These are phyloP conservation scores for Pristionchus japonicus DNA, from an alignment of 2,888 invertebrate species.

Conservation along the genomic window DNA sequence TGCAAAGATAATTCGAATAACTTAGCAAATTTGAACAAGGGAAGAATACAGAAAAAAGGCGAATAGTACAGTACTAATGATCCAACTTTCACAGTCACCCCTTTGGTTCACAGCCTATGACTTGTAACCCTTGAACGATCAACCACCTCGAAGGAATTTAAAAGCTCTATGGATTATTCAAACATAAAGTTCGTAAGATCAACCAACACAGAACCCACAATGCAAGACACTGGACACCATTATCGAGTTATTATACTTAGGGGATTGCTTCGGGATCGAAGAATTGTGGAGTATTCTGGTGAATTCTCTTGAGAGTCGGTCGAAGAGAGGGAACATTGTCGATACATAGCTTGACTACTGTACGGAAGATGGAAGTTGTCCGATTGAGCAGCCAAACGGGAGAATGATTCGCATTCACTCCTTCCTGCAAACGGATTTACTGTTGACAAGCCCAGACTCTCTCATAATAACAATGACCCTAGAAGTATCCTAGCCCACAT, in stretches of 20 bases:
- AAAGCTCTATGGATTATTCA: neutral
- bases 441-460: no score
- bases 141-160: neutral
- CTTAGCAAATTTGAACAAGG: neutral
- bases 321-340: conserved; percentile 51
- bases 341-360: conserved; percentile 52
- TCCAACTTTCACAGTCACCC: neutral
- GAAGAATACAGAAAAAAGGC: neutral
- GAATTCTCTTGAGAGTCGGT: conserved; percentile 45
- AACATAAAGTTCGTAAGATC: neutral
- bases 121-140: neutral
- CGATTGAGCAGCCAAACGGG: conserved; percentile 52
- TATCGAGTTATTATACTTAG: neutral
- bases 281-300: conserved; percentile 49
- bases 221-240: neutral
- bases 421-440: conserved; percentile 55
- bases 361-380: conserved; percentile 57
- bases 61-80: neutral
- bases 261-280: conserved; percentile 49
- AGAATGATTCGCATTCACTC: conserved; percentile 51
- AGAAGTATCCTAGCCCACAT: no score
- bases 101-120: conserved; percentile 22
- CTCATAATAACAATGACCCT: no score
- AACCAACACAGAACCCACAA: neutral
- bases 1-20: neutral